Conservation (phyloP, 2,888 invertebrate genomes). For the Philaethria dido region DNA sequence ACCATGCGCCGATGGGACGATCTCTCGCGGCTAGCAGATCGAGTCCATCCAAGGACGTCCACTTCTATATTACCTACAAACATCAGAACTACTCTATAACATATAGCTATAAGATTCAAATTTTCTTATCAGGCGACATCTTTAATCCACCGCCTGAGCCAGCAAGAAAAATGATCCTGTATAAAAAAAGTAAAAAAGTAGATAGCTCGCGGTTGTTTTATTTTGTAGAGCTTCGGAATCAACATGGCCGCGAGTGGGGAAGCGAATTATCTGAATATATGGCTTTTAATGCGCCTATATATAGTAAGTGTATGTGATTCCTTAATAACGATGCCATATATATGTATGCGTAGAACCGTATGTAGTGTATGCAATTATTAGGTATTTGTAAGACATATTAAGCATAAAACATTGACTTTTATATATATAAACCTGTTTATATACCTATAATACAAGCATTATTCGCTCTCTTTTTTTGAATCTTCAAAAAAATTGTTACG, state of each 20-base stretch:
- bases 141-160: constrained; percentile 70
- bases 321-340: constrained; percentile 48
- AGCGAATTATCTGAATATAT: constrained; percentile 75
- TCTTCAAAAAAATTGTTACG: constrained; percentile 59
- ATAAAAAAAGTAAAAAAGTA: constrained; percentile 75
- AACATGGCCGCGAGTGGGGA: constrained; percentile 75
- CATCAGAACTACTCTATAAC: constrained; percentile 55
- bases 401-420: neutral
- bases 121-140: constrained; percentile 49
- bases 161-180: constrained; percentile 83
- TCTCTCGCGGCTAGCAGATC: constrained; percentile 82
- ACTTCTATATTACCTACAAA: constrained; percentile 64
- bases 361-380: neutral
- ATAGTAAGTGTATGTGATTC: constrained; percentile 51
- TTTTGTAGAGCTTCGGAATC: constrained; percentile 72
- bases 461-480: constrained; percentile 26
- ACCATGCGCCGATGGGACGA: constrained; percentile 78
- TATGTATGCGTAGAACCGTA: neutral
- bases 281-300: constrained; percentile 43
- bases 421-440: no score
- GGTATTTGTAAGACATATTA: neutral
- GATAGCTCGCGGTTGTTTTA: constrained; percentile 77
- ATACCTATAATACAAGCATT: constrained; percentile 18
- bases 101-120: constrained; percentile 50
- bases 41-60: constrained; percentile 84